These are phyloP conservation scores for Labroides dimidiatus DNA, from an alignment of 2,797 vertebrate species.

Conservation along the genomic window DNA sequence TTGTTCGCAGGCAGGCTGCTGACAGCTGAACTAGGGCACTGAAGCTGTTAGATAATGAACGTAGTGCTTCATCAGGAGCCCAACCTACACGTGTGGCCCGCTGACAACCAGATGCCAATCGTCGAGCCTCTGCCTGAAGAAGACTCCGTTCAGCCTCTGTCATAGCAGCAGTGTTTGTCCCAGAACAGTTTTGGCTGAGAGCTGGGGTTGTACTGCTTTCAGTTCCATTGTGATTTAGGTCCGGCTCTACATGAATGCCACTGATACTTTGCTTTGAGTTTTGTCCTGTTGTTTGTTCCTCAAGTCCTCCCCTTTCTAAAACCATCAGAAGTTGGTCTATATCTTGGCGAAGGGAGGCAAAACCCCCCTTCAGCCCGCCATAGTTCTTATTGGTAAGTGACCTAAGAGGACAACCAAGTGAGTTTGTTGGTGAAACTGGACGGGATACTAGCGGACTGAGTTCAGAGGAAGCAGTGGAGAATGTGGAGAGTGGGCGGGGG, in stretches of 20 bases:
- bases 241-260: conserved; percentile 50
- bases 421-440: conserved; percentile 76
- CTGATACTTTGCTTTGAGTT: conserved; percentile 54
- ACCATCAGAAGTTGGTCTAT: conserved; percentile 89
- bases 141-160: conserved; percentile 87
- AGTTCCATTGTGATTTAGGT: conserved; percentile 75
- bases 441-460: conserved; percentile 84
- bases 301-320: conserved; percentile 80
- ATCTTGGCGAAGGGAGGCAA: conserved; percentile 86
- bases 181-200: conserved; percentile 51
- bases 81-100: conserved; percentile 90
- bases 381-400: conserved; percentile 85
- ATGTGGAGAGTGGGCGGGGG: conserved; percentile 85
- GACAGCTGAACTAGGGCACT: conserved; percentile 90
- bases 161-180: conserved; percentile 75
- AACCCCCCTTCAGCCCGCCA: conserved; percentile 85
- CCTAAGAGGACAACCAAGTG: conserved; percentile 78
- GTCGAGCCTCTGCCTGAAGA: conserved; percentile 89
- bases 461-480: conserved; percentile 83
- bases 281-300: conserved; percentile 72
- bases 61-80: conserved; percentile 89
- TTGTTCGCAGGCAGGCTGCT: conserved; percentile 89
- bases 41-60: conserved; percentile 89
- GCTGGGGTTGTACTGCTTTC: conserved; percentile 32
- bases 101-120: conserved; percentile 92